Evolutionary conservation across 2,888 invertebrate species (phyloP), one percentile per base, ranked within the genome.

Genomic region (Lissonota sp.): DNA sequence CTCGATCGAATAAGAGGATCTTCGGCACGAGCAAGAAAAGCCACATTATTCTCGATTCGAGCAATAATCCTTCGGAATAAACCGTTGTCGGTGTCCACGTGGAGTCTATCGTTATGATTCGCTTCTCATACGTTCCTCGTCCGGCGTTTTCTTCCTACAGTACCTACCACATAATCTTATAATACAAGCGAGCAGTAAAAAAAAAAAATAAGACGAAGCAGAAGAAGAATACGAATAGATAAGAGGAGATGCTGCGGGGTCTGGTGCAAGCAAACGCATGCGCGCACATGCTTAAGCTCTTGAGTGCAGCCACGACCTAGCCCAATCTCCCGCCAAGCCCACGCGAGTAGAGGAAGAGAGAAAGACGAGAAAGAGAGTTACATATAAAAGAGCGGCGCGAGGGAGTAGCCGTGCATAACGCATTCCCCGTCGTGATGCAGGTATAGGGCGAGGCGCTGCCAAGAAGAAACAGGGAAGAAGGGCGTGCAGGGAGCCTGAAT

Each of bases 311-410:
- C 75, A 37, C 87, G 89, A 90, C 89, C 89, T 90, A 88, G 86
- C 88, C 89, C 90, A 90, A 90, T 90, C 87, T 86, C 71, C 42
- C 62, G 66, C 78, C 85, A 67, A 82, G 84, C 88, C 89, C 87
- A 89, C 89, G 84, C 84, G 86, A 86, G 80, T 66, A 69, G 71
- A 16, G 62, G 44, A 44, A 63, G 42, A 44, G 44, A 66, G 5
- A 7, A 51, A 51, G 58, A 42, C 40, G 44, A 10, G 58, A 37
- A 12, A 8, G 8, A 57, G 7, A 57, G 3, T 10, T 7, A 26
- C 8, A 16, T n/a, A 64, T 73, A 67, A 78, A 66, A 66, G 67
- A 58, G 58, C 57, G 26, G 74, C 58, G 84, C 84, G 87, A 87
- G 87, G 88, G 88, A 89, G 88, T 88, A 87, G 87, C 85, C 84